Evolutionary conservation across 1,140 invertebrate species (phyloP).

Genomic region (Olivierus martensii): DNA sequence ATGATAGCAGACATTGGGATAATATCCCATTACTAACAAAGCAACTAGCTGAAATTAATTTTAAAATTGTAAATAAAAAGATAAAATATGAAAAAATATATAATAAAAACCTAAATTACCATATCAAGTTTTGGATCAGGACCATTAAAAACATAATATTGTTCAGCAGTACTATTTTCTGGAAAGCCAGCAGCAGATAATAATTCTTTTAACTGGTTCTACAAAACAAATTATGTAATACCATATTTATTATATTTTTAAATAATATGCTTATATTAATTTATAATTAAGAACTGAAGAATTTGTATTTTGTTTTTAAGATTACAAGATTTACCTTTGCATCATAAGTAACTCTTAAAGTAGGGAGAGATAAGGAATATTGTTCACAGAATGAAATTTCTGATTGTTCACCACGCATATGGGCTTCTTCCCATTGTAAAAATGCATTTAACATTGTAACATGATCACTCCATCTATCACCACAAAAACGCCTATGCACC

Average conservation of each 20-base stretch:
- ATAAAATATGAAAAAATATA: slow-evolving; percentile 9
- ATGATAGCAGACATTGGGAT: slow-evolving; percentile 92
- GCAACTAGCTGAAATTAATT: slow-evolving; percentile 40
- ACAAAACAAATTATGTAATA: too few species aligned
- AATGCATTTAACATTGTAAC: slow-evolving; percentile 88
- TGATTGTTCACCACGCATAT: slow-evolving; percentile 55
- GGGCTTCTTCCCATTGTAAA: slow-evolving; percentile 68
- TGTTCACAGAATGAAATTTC: slow-evolving; percentile 78
- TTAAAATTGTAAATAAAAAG: not conserved
- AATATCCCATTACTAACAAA: slow-evolving; percentile 75
- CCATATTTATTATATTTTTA: too few species aligned
- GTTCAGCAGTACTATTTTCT: slow-evolving; percentile 46
- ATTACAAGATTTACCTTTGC: slow-evolving; percentile 74
- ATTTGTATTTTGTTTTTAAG: too few species aligned
- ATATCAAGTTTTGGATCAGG: slow-evolving; percentile 69
- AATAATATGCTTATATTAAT: too few species aligned
- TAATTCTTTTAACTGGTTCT: slow-evolving; percentile 75
- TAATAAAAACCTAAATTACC: slow-evolving; percentile 33
- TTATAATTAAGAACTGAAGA: too few species aligned
- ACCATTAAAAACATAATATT: slow-evolving; percentile 35
- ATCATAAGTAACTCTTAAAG: slow-evolving; percentile 68
- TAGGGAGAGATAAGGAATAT: slow-evolving; percentile 74
- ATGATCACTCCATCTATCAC: slow-evolving; percentile 80
- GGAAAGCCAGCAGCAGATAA: slow-evolving; percentile 70
- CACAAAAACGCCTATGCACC: slow-evolving; percentile 68